These are phyloP conservation scores for Nemotelus nigrinus DNA, from an alignment of 2,888 invertebrate genomes.

Conservation along the genomic window DNA sequence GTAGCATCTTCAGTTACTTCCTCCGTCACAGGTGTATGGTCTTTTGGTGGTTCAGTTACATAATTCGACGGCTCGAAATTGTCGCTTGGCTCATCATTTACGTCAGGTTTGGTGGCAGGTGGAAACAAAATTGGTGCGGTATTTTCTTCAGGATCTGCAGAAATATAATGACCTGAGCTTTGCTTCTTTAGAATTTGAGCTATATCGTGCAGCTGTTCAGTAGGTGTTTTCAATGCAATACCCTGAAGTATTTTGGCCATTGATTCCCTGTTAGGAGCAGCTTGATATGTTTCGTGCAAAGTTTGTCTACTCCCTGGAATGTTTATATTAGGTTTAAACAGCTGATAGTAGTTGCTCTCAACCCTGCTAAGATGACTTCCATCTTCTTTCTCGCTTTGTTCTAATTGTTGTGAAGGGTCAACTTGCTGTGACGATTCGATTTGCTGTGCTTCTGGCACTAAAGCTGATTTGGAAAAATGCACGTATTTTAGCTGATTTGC, in stretches of 20 bases:
- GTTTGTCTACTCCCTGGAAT: too few relatives aligned
- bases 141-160: slow-evolving; percentile 58
- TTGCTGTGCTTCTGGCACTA: background rate
- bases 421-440: background rate
- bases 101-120: slow-evolving; percentile 50
- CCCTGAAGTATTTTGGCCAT: slow-evolving; percentile 62
- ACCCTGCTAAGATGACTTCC: background rate
- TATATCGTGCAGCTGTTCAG: slow-evolving; percentile 67
- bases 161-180: slow-evolving; percentile 56
- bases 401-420: background rate
- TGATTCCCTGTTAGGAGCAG: slow-evolving; percentile 45
- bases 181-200: slow-evolving; percentile 64
- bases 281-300: background rate
- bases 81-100: background rate
- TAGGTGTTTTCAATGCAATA: slow-evolving; percentile 66
- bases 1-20: slow-evolving; percentile 34
- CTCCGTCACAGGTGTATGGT: slow-evolving; percentile 47
- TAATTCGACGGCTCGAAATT: background rate
- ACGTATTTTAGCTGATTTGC: slow-evolving; percentile 14
- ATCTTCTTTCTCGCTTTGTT: slow-evolving; percentile 12
- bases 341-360: too few relatives aligned
- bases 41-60: slow-evolving; percentile 3
- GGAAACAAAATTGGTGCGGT: slow-evolving; percentile 62
- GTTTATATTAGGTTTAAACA: too few relatives aligned
- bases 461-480: slow-evolving; percentile 13